Base-by-base conservation (phyloP, 2,113 vertebrate species). In the Mirounga angustirostris region DNA sequence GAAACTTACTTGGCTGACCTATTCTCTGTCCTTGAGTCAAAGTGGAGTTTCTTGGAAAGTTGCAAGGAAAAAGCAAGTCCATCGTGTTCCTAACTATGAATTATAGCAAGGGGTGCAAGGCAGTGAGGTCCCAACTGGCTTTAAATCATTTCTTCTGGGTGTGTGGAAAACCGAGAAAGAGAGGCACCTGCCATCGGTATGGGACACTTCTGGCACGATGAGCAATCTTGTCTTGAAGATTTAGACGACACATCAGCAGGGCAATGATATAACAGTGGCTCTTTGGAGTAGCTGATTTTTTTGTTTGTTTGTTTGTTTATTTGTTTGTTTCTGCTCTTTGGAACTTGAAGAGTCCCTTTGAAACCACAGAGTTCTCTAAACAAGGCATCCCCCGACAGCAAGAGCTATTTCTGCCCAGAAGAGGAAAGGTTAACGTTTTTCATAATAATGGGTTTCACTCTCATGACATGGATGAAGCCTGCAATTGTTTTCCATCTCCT, bases 331-430 rank as follows among this genome's bases (percentile, higher is more conserved):
- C 18, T 4, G 0, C n/a, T 88, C 63, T 30, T 56, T 88, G 84
- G 59, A 91, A 95, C 65, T 71, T 87, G 33, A 16, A 50, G 95
- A 43, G 59, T 63, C 74, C 61, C 79, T 96, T 67, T 46, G 81
- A 94, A 95, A 97, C 89, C 93, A 85, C 54, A 73, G 76, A 81
- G 40, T 95, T 94, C 97, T 91, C 94, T 81, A 82, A 92, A 61
- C 76, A 81, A 84, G 88, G 84, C 97, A 58, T 26, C 50, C 74
- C 58, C 12, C 95, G 96, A 95, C 94, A 97, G 84, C 81, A 2
- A 40, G 80, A 97, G 97, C 96, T 97, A 91, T 98, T 98, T 98
- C 95, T 98, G 78, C 58, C 93, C 88, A 59, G 67, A 95, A 92
- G 86, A 92, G 78, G 92, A 94, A 94, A 98, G 95, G 87, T 97